Base-by-base conservation (phyloP, 2,888 invertebrate genomes). In the Nomada ruficornis region DNA sequence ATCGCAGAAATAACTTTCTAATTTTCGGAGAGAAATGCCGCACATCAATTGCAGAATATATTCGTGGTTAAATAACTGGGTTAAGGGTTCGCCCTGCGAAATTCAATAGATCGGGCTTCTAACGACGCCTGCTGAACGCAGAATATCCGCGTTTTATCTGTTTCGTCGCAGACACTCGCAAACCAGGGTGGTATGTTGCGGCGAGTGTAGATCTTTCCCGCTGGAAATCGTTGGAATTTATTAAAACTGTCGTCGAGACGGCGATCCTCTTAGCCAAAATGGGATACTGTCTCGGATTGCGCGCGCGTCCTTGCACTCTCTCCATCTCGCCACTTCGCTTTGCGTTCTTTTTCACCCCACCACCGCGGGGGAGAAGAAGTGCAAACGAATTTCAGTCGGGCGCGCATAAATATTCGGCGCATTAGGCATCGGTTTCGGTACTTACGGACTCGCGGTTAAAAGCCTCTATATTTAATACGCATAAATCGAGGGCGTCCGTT, bases 381-480 rank as follows among this genome's bases (percentile, higher is more conserved):
- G 47, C 84, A 85, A 82, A 84, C 80, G 87, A 87, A 86, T 87
- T 83, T 73, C 74, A 83, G 70, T 82, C 85, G 84, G 77, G 80
- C 77, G 78, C 83, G 78, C 86, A 88, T 89, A 90, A 89, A 90
- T 90, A 88, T 88, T 86, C 82, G 86, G 77, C 86, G 83, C 70
- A 80, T 86, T 83, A 83, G 75, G 80, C 74, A 77, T 72, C 42
- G 36, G 36, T 36, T 36, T 9, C 36, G 36, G 67, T 62, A 67
- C 82, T 80, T 74, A 63, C 69, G 84, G 84, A 85, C 86, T 84
- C 85, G 85, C 77, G 80, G 85, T 88, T 89, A 88, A 90, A 89
- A 90, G 88, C 88, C 83, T 86, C 84, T 86, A 88, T 85, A 85
- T 85, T 89, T 89, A 89, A 90, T 86, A 80, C 80, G 75, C 83